A percentile compares a stretch with the other conserved stretches of the same genome.
Conservation (phyloP, 2,113 vertebrate genomes). For the Hydropotes inermis region DNA sequence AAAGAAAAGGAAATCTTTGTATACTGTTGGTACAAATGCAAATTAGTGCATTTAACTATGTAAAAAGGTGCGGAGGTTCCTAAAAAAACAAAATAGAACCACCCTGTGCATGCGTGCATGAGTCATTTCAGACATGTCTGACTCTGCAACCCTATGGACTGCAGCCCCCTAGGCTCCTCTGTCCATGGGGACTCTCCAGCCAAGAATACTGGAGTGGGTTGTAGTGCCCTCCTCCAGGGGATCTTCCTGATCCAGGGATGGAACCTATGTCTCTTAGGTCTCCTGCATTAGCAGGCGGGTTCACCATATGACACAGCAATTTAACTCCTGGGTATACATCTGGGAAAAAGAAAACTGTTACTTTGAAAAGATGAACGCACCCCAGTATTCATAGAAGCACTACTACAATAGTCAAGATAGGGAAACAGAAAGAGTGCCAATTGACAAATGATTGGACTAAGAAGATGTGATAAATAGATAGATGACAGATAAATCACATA, state of each 20-base stretch:
- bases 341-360: not conserved
- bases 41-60: not conserved
- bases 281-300: no score
- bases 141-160: not conserved
- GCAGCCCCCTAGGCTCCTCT: not conserved
- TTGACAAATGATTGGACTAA: not conserved
- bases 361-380: not conserved
- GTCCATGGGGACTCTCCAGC: not conserved
- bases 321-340: not conserved
- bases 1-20: not conserved
- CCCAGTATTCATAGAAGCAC: not conserved
- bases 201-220: not conserved
- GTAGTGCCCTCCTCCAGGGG: no score
- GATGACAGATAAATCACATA: not conserved
- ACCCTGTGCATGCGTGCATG: not conserved
- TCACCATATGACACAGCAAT: not conserved
- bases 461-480: not conserved
- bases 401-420: not conserved
- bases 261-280: not conserved
- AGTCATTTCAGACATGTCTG: not conserved
- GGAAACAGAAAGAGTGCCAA: not conserved
- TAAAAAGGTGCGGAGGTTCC: not conserved
- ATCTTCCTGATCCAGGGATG: not conserved
- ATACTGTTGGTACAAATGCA: not conserved
- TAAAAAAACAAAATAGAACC: not conserved